Conservation (phyloP, 2,113 vertebrate species). For the Rafetus swinhoei region DNA sequence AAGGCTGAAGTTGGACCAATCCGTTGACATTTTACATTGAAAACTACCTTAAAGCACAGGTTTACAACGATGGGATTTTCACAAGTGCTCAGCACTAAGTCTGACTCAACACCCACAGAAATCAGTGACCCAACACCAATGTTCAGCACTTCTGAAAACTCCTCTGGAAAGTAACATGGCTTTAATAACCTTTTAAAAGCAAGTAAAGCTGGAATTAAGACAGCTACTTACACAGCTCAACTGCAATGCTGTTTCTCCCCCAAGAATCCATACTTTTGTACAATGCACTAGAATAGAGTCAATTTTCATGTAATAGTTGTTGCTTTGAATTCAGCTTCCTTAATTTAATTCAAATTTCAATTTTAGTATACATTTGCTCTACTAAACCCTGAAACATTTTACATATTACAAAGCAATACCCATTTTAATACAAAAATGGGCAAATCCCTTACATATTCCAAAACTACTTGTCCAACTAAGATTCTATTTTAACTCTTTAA, state of each 20-base stretch:
- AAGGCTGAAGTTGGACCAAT: neutral
- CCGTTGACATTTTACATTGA: rapidly evolving
- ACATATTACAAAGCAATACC: neutral
- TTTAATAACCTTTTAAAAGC: neutral
- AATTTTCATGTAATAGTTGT: neutral
- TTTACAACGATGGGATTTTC: rapidly evolving
- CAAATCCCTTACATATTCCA: neutral
- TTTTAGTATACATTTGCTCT: neutral
- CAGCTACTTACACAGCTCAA: neutral
- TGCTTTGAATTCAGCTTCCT: neutral
- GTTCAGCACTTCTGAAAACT: neutral
- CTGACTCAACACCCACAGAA: neutral
- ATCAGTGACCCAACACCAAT: rapidly evolving
- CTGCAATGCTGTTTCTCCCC: neutral
- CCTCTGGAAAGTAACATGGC: neutral
- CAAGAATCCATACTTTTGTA: neutral
- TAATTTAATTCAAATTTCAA: neutral
- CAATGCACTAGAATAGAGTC: neutral
- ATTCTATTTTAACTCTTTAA: neutral
- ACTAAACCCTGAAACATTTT: neutral
- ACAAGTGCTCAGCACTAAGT: neutral
- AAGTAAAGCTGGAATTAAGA: neutral
- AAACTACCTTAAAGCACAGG: neutral
- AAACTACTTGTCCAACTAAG: neutral
- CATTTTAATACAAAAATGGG: rapidly evolving